Conservation (phyloP, 2,113 vertebrate species). For the Psephotus haematonotus region DNA sequence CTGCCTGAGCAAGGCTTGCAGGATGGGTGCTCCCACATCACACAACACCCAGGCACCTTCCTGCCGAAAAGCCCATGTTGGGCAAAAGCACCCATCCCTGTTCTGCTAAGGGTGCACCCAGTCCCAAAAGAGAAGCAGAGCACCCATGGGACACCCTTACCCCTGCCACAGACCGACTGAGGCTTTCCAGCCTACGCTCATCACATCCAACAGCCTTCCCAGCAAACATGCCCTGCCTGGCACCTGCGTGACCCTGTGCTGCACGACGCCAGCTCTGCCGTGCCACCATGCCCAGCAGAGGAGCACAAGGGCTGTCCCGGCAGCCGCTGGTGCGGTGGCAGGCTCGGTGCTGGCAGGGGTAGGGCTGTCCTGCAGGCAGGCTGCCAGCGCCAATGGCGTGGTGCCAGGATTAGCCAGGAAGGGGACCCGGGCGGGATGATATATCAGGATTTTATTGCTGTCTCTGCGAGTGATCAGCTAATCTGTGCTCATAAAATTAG, state of each 20-base stretch:
- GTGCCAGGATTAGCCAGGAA: background rate
- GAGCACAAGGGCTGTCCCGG: background rate
- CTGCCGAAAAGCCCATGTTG: accelerated
- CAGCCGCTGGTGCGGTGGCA: accelerated
- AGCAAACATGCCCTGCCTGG: background rate
- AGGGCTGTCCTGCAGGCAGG: background rate
- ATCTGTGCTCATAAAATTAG: constrained; percentile 3
- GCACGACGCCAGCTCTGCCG: accelerated
- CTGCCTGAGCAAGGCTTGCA: accelerated
- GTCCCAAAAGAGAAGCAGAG: background rate
- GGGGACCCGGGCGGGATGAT: background rate
- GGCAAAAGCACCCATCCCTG: background rate
- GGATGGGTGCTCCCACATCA: background rate
- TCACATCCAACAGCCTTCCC: background rate
- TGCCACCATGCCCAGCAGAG: background rate
- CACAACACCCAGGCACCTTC: accelerated
- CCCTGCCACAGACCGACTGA: background rate
- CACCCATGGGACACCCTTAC: background rate
- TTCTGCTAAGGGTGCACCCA: accelerated
- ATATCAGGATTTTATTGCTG: background rate
- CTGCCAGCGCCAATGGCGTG: background rate
- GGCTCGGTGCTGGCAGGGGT: background rate
- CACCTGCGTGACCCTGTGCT: background rate
- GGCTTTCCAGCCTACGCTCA: background rate
- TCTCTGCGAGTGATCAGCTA: background rate